Evolutionary conservation across 2,888 invertebrate species (phyloP).

Genomic region (Papilio protenor): DNA sequence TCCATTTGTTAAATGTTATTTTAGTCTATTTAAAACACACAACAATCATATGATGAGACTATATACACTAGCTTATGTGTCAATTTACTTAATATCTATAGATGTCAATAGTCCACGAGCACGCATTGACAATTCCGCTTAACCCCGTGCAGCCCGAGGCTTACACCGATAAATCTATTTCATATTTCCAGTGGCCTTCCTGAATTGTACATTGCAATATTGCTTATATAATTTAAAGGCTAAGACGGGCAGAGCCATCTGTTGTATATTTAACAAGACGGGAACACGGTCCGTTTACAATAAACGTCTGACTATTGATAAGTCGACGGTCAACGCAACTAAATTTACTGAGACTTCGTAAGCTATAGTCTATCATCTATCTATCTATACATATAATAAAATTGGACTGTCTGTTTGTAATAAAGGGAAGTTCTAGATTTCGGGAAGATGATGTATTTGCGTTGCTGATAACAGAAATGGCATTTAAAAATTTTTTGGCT

Average conservation of each 20-base stretch:
- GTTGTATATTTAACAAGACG: constrained; percentile 43
- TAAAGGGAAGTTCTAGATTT: no score
- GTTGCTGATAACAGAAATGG: no score
- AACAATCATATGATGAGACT: background rate
- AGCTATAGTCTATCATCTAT: background rate
- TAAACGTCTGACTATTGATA: constrained; percentile 49
- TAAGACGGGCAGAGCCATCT: constrained; percentile 45
- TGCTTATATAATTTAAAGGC: constrained; percentile 47
- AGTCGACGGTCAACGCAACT: constrained; percentile 44
- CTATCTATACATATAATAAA: no score
- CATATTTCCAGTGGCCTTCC: constrained; percentile 39
- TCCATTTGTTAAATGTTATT: no score
- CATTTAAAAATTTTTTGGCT: no score
- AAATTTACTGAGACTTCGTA: constrained; percentile 28
- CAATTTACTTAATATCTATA: constrained; percentile 20
- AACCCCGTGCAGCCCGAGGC: constrained; percentile 28
- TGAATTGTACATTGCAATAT: constrained; percentile 42
- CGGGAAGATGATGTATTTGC: no score
- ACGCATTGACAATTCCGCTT: constrained; percentile 23
- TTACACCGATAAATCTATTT: constrained; percentile 39
- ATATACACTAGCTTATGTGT: background rate
- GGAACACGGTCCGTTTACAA: constrained; percentile 47
- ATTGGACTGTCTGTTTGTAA: no score
- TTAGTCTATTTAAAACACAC: no score
- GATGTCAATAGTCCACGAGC: background rate